phyloP scores from a whole-genome alignment of 2,113 vertebrate species.

The Dendropsophus ebraccatus region DNA sequence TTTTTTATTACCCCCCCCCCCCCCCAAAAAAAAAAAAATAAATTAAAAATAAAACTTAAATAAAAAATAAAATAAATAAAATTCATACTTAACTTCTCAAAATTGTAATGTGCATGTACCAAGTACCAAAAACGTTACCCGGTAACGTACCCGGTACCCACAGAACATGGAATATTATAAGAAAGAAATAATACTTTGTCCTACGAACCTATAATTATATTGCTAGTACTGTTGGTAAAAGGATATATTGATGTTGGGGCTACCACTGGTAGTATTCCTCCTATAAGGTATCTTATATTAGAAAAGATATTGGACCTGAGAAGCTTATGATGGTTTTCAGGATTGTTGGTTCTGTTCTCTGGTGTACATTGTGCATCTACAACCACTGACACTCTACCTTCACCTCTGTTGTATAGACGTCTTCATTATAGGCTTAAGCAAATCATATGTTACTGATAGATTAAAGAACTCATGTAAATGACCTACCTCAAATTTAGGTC shows the following conservation, averaged over 20 bases:
- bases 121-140: background rate
- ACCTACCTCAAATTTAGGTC: conserved; percentile 49
- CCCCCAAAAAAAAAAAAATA: too few relatives aligned
- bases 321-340: background rate
- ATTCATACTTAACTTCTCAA: background rate
- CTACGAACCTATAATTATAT: background rate
- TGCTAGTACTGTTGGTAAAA: background rate
- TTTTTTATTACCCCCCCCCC: background rate
- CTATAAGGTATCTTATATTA: too few relatives aligned
- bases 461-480: background rate
- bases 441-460: background rate
- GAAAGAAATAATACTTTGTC: background rate
- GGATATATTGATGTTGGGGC: background rate
- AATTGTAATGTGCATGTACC: background rate
- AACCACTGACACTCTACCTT: background rate
- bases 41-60: background rate
- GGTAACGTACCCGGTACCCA: background rate
- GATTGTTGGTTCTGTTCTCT: background rate
- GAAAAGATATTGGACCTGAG: too few relatives aligned
- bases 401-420: background rate
- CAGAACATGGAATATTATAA: background rate
- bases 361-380: background rate
- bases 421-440: background rate
- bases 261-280: background rate
- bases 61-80: background rate